phyloP scores from a whole-genome alignment of 2,888 invertebrate species.

The Sesia apiformis region DNA sequence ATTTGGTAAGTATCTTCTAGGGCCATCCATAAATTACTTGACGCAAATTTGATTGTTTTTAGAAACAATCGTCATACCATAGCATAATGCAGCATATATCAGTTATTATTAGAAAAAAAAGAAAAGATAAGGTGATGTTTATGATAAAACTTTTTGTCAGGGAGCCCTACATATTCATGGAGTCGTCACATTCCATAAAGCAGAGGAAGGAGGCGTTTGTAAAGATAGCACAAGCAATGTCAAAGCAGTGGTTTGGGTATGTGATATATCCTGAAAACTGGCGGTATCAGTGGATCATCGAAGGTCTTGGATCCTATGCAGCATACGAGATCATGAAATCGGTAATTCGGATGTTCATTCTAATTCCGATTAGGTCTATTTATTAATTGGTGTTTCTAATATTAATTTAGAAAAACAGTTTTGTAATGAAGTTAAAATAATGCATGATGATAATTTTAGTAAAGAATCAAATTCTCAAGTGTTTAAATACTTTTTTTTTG shows the following conservation, averaged over 20 bases:
- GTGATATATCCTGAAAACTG: slow-evolving; percentile 76
- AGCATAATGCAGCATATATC: too few relatives aligned
- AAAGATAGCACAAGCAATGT: slow-evolving; percentile 77
- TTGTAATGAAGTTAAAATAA: too few relatives aligned
- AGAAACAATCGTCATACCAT: too few relatives aligned
- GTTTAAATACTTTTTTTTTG: not conserved
- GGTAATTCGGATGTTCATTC: too few relatives aligned
- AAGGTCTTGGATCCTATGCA: slow-evolving; percentile 74
- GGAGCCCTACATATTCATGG: slow-evolving; percentile 59
- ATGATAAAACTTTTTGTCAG: slow-evolving; percentile 18
- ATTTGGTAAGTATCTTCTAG: slow-evolving; percentile 42
- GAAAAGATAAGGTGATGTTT: too few relatives aligned
- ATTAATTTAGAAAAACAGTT: too few relatives aligned
- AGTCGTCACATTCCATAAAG: slow-evolving; percentile 31
- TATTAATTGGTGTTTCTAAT: too few relatives aligned
- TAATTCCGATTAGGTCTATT: too few relatives aligned
- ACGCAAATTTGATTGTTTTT: not conserved
- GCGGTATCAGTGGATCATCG: slow-evolving; percentile 75
- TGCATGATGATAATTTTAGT: too few relatives aligned
- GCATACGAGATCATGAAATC: slow-evolving; percentile 70
- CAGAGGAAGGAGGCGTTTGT: slow-evolving; percentile 59
- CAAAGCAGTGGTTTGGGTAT: slow-evolving; percentile 82
- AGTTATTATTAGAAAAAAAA: too few relatives aligned
- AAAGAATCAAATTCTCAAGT: too few relatives aligned
- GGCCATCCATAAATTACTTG: not conserved